Percentiles rank a stretch among this genome's conserved stretches.
These are phyloP conservation scores for Drosophila gunungcola DNA, from an alignment of 1,140 invertebrate species.

Conservation along the genomic window DNA sequence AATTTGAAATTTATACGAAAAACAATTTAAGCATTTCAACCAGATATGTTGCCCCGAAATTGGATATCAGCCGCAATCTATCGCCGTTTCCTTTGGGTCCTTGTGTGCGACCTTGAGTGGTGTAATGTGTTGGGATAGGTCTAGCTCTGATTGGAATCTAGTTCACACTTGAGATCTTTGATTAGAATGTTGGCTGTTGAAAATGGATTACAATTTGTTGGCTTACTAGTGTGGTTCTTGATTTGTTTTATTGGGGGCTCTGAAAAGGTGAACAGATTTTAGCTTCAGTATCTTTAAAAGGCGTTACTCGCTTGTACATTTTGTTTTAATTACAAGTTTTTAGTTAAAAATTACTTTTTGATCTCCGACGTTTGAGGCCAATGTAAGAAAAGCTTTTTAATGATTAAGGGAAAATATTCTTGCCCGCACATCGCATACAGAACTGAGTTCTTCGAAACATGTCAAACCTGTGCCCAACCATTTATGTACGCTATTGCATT, in stretches of 20 bases:
- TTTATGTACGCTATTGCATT: slow-evolving; percentile 32
- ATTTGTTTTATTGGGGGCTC: not conserved
- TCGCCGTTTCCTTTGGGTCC: slow-evolving; percentile 7
- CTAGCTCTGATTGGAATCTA: slow-evolving; percentile 28
- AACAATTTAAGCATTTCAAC: slow-evolving; percentile 73
- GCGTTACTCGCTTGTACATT: too few relatives aligned
- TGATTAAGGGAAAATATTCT: slow-evolving; percentile 8
- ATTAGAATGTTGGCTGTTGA: slow-evolving; percentile 17
- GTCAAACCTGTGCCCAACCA: slow-evolving; percentile 35
- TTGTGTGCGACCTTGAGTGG: slow-evolving; percentile 59
- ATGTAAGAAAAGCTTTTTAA: not conserved
- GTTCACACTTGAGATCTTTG: slow-evolving; percentile 23
- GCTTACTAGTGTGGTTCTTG: not conserved
- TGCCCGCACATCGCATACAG: not conserved
- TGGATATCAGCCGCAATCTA: slow-evolving; percentile 20
- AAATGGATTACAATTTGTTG: slow-evolving; percentile 17
- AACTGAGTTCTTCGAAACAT: slow-evolving; percentile 29
- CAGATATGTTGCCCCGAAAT: slow-evolving; percentile 49
- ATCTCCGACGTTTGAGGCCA: too few relatives aligned
- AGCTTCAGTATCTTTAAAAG: too few relatives aligned
- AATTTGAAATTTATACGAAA: slow-evolving; percentile 82
- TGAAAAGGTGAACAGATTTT: not conserved
- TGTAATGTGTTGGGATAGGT: slow-evolving; percentile 48
- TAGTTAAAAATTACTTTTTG: too few relatives aligned
- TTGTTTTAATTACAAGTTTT: too few relatives aligned